A percentile compares a stretch with the other conserved stretches of the same genome.
Evolutionary conservation across 2,797 vertebrate species (phyloP).

Genomic region (Kryptopterus vitreolus): DNA sequence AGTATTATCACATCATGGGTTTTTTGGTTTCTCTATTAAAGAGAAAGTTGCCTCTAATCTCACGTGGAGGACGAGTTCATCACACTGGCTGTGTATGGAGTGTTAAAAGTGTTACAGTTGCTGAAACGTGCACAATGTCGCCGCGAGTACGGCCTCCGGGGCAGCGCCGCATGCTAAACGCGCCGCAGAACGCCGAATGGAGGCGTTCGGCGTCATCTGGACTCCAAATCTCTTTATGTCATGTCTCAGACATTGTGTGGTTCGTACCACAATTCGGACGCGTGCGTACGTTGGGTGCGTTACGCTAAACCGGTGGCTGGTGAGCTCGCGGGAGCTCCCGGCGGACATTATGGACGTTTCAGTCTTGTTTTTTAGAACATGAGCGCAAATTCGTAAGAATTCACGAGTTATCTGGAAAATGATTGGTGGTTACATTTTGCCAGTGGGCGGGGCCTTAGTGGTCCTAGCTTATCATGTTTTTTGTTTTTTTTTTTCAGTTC

Average conservation of each 20-base stretch:
- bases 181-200: not conserved
- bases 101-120: not conserved
- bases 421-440: not conserved
- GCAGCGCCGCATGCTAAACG: not conserved
- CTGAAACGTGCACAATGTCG: not conserved
- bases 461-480: not conserved
- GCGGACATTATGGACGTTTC: conserved; percentile 10
- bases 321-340: not conserved
- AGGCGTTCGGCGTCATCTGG: not conserved
- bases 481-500: not conserved
- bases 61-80: conserved; percentile 45
- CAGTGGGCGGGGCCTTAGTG: not conserved
- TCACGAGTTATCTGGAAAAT: not conserved
- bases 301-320: not conserved
- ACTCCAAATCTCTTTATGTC: not conserved
- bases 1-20: conserved; percentile 56
- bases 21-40: conserved; percentile 60
- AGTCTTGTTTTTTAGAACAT: not conserved
- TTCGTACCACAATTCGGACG: not conserved
- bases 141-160: not conserved
- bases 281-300: not conserved
- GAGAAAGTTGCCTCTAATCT: conserved; percentile 59
- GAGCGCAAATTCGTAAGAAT: not conserved
- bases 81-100: conserved; percentile 42
- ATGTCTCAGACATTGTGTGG: not conserved